phyloP scores from a whole-genome alignment of 2,888 invertebrate genomes.

The Gasteruption jaculator region DNA sequence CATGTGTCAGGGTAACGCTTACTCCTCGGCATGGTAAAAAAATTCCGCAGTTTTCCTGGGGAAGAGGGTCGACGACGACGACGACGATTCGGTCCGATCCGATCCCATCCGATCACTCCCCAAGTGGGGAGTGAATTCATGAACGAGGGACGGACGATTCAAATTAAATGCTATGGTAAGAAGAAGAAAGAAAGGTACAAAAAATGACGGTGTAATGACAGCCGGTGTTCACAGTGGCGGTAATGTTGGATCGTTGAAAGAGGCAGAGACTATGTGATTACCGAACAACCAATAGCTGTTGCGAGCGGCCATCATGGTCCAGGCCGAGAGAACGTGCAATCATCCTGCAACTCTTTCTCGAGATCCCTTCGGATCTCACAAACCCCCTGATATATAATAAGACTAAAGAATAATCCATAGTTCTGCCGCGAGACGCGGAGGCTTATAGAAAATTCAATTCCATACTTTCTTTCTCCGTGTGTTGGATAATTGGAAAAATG shows the following conservation, averaged over 20 bases:
- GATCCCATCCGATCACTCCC: no score
- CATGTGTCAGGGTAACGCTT: no score
- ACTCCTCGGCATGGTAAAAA: no score
- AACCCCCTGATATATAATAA: slow-evolving; percentile 8
- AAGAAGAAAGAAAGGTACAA: slow-evolving; percentile 31
- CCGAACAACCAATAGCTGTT: slow-evolving; percentile 48
- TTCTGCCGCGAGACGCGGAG: slow-evolving; percentile 28
- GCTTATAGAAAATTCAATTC: no score
- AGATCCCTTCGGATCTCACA: no score
- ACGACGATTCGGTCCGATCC: no score
- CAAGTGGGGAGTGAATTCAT: slow-evolving; percentile 7
- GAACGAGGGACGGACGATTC: slow-evolving; percentile 30
- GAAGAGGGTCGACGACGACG: no score
- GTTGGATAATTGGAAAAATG: no score
- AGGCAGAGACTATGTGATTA: slow-evolving; percentile 47
- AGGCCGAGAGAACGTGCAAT: slow-evolving; percentile 50
- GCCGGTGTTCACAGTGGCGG: slow-evolving; percentile 29
- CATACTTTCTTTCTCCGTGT: no score
- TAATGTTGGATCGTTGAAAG: slow-evolving; percentile 13
- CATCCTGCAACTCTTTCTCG: slow-evolving; percentile 35
- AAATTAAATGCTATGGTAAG: slow-evolving; percentile 43
- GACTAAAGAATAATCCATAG: slow-evolving; percentile 21
- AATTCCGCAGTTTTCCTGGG: no score
- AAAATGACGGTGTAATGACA: slow-evolving; percentile 47
- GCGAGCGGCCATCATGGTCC: slow-evolving; percentile 51